Conservation (phyloP, 2,797 vertebrate genomes). For the Pseudocheirus occidentalis region DNA sequence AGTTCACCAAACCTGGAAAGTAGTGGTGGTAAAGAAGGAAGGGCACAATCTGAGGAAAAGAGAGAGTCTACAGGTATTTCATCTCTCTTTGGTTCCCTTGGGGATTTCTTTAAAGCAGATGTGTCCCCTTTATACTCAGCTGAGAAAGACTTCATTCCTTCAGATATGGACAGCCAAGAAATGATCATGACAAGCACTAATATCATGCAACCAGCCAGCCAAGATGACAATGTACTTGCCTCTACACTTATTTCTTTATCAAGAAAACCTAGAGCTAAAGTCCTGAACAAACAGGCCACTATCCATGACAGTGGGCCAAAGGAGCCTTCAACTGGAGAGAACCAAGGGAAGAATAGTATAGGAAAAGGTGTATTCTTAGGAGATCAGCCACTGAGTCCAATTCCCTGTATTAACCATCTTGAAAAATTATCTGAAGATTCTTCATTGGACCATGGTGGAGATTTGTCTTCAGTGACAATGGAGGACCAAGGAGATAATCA, state of each 20-base stretch:
- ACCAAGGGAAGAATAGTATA: neutral
- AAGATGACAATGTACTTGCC: constrained; percentile 61
- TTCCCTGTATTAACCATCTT: constrained; percentile 16
- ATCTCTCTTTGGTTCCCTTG: constrained; percentile 90
- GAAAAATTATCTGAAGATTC: constrained; percentile 54
- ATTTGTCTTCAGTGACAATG: neutral
- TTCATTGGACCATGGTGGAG: constrained; percentile 42
- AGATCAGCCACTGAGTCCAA: constrained; percentile 9
- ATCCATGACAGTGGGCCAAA: constrained; percentile 57
- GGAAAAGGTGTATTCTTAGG: constrained; percentile 47
- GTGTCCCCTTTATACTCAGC: constrained; percentile 75
- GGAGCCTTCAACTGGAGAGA: constrained; percentile 40
- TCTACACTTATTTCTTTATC: constrained; percentile 39
- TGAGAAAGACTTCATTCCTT: constrained; percentile 47
- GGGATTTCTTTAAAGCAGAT: constrained; percentile 90
- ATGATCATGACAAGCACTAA: constrained; percentile 53
- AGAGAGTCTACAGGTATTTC: constrained; percentile 87
- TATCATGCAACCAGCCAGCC: constrained; percentile 19
- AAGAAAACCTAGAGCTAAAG: constrained; percentile 63
- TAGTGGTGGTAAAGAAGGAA: constrained; percentile 70
- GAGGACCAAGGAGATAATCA: constrained; percentile 55
- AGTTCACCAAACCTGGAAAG: constrained; percentile 68
- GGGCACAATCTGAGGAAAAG: constrained; percentile 77
- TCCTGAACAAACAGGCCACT: constrained; percentile 55
- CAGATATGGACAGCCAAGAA: constrained; percentile 34